Percentiles rank a stretch among this genome's conserved stretches.
These are phyloP conservation scores for Ciconia boyciana DNA, from an alignment of 2,113 vertebrate species.

Conservation along the genomic window DNA sequence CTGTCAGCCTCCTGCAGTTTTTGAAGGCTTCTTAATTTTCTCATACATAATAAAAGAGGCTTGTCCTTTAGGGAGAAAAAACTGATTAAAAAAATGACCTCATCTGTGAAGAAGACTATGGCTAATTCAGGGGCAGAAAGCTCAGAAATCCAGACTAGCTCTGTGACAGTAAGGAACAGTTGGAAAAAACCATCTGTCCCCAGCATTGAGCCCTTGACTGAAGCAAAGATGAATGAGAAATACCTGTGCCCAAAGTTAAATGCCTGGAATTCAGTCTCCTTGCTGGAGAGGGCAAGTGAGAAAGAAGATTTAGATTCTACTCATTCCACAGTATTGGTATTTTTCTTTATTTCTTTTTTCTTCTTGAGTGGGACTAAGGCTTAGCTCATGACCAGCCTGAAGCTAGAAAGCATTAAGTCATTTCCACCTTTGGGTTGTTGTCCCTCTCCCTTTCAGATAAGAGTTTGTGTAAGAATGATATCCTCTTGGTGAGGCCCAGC, in stretches of 20 bases:
- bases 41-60: neutral
- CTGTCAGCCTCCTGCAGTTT: neutral
- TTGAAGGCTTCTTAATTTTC: constrained; percentile 10
- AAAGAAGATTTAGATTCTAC: neutral
- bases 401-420: neutral
- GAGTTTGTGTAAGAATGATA: neutral
- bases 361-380: neutral
- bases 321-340: neutral
- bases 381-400: neutral
- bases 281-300: neutral
- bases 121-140: neutral
- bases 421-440: constrained; percentile 32
- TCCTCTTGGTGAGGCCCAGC: neutral
- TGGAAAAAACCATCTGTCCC: neutral
- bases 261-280: neutral
- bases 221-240: neutral
- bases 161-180: neutral
- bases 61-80: neutral
- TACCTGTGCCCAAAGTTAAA: neutral
- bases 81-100: neutral
- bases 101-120: neutral
- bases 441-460: neutral
- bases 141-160: neutral
- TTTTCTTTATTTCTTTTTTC: neutral
- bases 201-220: neutral